A percentile compares a stretch with the other conserved stretches of the same genome.
phyloP scores from a whole-genome alignment of 2,888 invertebrate species.

The Uropetala carovei region DNA sequence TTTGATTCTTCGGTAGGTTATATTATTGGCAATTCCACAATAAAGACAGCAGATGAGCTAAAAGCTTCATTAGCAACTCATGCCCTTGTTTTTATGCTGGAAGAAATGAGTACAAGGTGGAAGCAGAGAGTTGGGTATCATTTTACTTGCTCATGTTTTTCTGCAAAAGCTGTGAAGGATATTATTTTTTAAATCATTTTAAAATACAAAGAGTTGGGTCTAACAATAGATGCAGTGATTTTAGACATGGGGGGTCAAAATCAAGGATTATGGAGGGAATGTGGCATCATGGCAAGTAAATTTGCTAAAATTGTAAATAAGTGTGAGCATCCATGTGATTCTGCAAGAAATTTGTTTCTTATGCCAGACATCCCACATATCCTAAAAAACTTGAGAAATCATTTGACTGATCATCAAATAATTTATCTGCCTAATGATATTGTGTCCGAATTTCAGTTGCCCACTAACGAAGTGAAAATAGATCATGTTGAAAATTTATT shows the following conservation, averaged over 20 bases:
- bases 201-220: not conserved
- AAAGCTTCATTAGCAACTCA: too few relatives aligned
- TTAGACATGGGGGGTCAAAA: not conserved
- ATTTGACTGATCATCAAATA: too few relatives aligned
- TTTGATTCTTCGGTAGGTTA: not conserved
- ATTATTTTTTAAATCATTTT: not conserved
- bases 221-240: slow-evolving; percentile 1
- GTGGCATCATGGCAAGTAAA: not conserved
- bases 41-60: not conserved
- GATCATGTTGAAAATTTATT: too few relatives aligned
- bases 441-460: too few relatives aligned
- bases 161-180: not conserved
- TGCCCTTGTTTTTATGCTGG: slow-evolving; percentile 11
- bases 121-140: not conserved
- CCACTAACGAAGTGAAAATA: too few relatives aligned
- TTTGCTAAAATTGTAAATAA: too few relatives aligned
- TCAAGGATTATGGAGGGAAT: too few relatives aligned
- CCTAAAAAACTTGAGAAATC: too few relatives aligned
- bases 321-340: too few relatives aligned
- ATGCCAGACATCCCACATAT: too few relatives aligned
- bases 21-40: not conserved
- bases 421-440: too few relatives aligned
- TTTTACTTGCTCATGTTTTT: not conserved
- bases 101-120: not conserved
- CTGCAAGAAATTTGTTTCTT: too few relatives aligned